A percentile compares a stretch with the other conserved stretches of the same genome.
These are phyloP conservation scores for Euschistus heros DNA, from an alignment of 1,140 invertebrate species.

Conservation along the genomic window DNA sequence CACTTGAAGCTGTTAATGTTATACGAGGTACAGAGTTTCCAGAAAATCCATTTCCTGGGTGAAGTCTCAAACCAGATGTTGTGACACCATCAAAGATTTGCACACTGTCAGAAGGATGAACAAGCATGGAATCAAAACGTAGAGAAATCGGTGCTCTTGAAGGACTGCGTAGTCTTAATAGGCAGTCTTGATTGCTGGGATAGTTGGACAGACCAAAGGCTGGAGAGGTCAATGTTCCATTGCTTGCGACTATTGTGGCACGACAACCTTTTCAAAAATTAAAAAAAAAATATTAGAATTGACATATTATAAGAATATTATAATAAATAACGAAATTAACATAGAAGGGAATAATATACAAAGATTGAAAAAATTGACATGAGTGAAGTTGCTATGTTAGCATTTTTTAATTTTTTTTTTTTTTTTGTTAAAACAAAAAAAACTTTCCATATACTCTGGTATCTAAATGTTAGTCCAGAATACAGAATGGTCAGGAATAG, in stretches of 20 bases:
- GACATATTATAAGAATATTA: too few relatives aligned
- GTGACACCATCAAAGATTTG: slow-evolving; percentile 82
- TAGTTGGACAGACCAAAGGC: slow-evolving; percentile 74
- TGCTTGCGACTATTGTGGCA: slow-evolving; percentile 64
- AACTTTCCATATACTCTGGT: too few relatives aligned
- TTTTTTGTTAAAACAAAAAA: too few relatives aligned
- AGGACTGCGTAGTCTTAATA: slow-evolving; percentile 76
- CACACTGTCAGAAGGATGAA: slow-evolving; percentile 76
- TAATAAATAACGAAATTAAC: too few relatives aligned
- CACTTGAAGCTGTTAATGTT: slow-evolving; percentile 82
- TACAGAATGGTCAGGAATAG: too few relatives aligned
- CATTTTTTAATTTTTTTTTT: too few relatives aligned
- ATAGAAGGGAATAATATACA: too few relatives aligned
- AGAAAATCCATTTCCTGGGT: slow-evolving; percentile 80
- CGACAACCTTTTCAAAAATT: slow-evolving; percentile 48
- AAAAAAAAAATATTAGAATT: too few relatives aligned
- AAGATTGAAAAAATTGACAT: too few relatives aligned
- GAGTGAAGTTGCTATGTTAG: too few relatives aligned
- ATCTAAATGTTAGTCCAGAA: too few relatives aligned
- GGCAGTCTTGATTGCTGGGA: slow-evolving; percentile 84
- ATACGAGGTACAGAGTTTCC: slow-evolving; percentile 68
- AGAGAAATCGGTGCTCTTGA: slow-evolving; percentile 71
- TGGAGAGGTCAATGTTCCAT: slow-evolving; percentile 78
- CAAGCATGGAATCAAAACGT: slow-evolving; percentile 74
- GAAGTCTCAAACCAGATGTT: slow-evolving; percentile 70